Percentiles rank a stretch among this genome's conserved stretches.
These are phyloP conservation scores for Podiceps cristatus DNA, from an alignment of 2,113 vertebrate genomes.

Conservation along the genomic window DNA sequence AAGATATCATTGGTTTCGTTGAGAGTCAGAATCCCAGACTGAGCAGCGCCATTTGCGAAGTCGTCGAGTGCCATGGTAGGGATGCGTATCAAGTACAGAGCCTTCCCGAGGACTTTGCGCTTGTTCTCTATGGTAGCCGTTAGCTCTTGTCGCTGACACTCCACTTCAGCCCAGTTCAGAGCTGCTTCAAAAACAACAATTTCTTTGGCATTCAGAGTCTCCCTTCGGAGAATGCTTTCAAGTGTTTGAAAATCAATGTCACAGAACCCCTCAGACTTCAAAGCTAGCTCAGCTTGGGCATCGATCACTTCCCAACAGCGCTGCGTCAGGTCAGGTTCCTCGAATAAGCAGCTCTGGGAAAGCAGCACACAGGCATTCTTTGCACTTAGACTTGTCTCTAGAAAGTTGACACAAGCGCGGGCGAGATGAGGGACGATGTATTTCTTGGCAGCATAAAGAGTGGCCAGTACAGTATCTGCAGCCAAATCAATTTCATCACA, in stretches of 20 bases:
- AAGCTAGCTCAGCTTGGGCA: conserved; percentile 93
- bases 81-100: conserved; percentile 93
- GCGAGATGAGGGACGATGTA: conserved; percentile 98
- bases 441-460: conserved; percentile 96
- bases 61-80: conserved; percentile 96
- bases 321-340: conserved; percentile 97
- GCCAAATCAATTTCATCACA: conserved; percentile 97
- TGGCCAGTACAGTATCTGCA: conserved; percentile 95
- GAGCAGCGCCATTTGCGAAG: conserved; percentile 95
- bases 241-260: conserved; percentile 97
- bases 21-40: conserved; percentile 93
- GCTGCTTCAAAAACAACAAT: conserved; percentile 96
- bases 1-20: conserved; percentile 98
- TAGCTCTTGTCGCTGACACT: conserved; percentile 92
- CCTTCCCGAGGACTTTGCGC: conserved; percentile 93
- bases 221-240: conserved; percentile 94
- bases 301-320: conserved; percentile 99
- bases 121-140: conserved; percentile 91
- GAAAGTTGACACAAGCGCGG: conserved; percentile 95
- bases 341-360: conserved; percentile 96
- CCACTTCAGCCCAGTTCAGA: conserved; percentile 94
- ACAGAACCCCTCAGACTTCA: conserved; percentile 96
- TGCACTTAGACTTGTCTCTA: conserved; percentile 95
- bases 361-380: conserved; percentile 96
- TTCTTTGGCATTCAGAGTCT: conserved; percentile 98